Conservation (phyloP, 2,797 vertebrate species). For the Darevskia nairensis region DNA sequence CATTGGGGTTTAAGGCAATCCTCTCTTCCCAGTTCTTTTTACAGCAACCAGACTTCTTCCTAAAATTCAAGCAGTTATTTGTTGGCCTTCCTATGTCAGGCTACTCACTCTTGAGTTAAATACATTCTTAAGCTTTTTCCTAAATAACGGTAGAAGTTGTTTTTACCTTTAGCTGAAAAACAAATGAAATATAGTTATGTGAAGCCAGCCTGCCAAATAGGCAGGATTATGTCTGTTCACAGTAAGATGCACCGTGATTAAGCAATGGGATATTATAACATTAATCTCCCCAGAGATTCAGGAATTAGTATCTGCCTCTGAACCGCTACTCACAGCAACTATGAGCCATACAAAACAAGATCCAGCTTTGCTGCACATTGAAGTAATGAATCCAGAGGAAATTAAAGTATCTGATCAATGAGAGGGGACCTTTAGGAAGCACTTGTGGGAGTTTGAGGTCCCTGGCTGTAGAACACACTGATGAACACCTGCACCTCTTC, state of each 20-base stretch:
- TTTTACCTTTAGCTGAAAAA: constrained; percentile 3
- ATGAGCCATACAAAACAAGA: constrained; percentile 11
- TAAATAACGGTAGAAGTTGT: neutral
- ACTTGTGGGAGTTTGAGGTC: neutral
- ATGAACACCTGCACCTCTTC: neutral
- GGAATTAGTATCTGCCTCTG: constrained; percentile 16
- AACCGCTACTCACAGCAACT: neutral
- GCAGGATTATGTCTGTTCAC: constrained; percentile 26
- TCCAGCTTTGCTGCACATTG: constrained; percentile 1
- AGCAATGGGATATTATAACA: constrained; percentile 10
- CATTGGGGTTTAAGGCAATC: neutral
- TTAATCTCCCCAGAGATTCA: constrained; percentile 18
- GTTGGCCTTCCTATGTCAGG: neutral
- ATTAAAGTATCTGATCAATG: neutral
- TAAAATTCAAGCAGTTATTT: neutral
- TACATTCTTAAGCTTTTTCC: neutral
- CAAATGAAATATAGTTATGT: constrained; percentile 17
- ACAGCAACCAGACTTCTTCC: neutral
- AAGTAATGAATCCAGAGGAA: neutral
- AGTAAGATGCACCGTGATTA: constrained; percentile 30
- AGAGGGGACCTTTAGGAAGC: neutral
- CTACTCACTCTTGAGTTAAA: neutral
- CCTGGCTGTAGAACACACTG: neutral
- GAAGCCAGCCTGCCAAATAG: neutral
- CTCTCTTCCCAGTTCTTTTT: neutral